Evolutionary conservation across 2,888 invertebrate genomes (phyloP), one percentile per base, ranked within the genome.

Genomic region (Cerastis rubricosa): DNA sequence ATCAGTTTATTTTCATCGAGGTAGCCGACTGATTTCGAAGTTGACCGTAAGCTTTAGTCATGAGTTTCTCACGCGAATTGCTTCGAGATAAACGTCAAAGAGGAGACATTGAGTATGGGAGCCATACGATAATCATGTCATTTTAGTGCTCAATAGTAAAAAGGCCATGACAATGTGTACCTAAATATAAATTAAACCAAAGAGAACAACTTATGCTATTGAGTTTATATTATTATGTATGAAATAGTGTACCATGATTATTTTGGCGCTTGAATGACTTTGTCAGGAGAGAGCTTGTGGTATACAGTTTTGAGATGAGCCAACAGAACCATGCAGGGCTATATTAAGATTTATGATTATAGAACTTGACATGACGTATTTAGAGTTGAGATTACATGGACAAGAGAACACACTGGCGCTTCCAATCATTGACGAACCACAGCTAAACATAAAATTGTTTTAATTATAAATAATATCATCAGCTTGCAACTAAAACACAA

Each of bases 161-260:
- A 75, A 57, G 43, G 82, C 75, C 82, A 82, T 84, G 75, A 84
- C 71, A 78, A 47, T 67, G 47, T 73, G 12, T 74, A 76, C 63
- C 61, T 19, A 54, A 71, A 72, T 76, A 76, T 67, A 76, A 69
- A 77, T 54, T 75, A 68, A 79, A 85, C 87, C 87, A 87, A 87
- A 87, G 87, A 87, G 4, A 67, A 79, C n/a, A 64, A 79, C 47
- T 72, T 68, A n/a, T 75, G n/a, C 45, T 67, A 77, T n/a, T 35
- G 35, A 64, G 43, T 64, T 4, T 43, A 64, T 22, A 35, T 35
- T 35, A 35, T 35, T 35, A 35, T 35, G 19, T 61, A 61, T 29
- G 17, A 59, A 29, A 59, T 17, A 29, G 19, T 29, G 29, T 59
- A 59, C 7, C 59, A 59, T 8, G 19, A 35, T 8, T 61, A 19